These are phyloP conservation scores for Pasiphila rectangulata DNA, from an alignment of 2,888 invertebrate species.

Conservation along the genomic window DNA sequence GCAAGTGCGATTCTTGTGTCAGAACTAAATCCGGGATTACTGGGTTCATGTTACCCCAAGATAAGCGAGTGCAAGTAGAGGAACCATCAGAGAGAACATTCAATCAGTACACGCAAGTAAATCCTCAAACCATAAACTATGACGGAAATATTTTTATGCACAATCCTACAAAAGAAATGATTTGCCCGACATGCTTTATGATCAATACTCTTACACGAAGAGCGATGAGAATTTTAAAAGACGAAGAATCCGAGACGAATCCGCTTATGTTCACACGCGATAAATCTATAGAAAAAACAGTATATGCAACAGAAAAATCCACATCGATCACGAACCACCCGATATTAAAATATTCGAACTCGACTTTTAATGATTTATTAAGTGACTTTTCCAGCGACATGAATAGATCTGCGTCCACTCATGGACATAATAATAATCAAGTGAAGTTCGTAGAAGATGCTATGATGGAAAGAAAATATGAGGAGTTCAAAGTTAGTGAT, in stretches of 20 bases:
- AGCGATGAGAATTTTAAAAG: constrained; percentile 49
- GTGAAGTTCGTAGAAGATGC: constrained; percentile 38
- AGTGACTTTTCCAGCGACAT: constrained; percentile 31
- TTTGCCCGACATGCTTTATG: constrained; percentile 52
- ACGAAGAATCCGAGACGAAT: constrained; percentile 51
- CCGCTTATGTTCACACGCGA: constrained; percentile 38
- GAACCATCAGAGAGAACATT: constrained; percentile 8
- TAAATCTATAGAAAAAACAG: constrained; percentile 42
- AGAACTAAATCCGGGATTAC: constrained; percentile 3
- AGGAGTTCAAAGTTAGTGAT: too few relatives aligned
- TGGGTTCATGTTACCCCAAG: constrained; percentile 12
- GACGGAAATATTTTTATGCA: constrained; percentile 20
- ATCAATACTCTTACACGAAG: constrained; percentile 42
- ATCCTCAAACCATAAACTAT: constrained; percentile 11
- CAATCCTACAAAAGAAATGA: constrained; percentile 29
- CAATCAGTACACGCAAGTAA: constrained; percentile 32
- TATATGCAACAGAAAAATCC: constrained; percentile 36
- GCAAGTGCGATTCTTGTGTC: constrained; percentile 46
- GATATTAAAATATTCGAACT: constrained; percentile 27
- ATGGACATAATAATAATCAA: constrained; percentile 32
- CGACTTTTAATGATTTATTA: constrained; percentile 27
- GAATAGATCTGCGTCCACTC: constrained; percentile 1
- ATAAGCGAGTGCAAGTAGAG: constrained; percentile 40
- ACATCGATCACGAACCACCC: constrained; percentile 40
- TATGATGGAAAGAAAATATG: constrained; percentile 10